These are phyloP conservation scores for Steinernema feltiae DNA, from an alignment of 1,140 invertebrate species.

Conservation along the genomic window DNA sequence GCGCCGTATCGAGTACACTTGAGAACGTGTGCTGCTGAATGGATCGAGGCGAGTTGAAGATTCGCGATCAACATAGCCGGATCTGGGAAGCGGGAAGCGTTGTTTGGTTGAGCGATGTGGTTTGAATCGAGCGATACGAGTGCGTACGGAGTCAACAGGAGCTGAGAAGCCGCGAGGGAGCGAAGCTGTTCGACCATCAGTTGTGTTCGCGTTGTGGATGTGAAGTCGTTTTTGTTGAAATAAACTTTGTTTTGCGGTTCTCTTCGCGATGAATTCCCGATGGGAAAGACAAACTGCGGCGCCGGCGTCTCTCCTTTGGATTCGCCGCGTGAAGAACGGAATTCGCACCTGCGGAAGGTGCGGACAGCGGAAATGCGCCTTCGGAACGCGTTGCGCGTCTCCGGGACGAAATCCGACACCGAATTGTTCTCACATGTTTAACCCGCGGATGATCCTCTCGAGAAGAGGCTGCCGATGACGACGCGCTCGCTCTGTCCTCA, in stretches of 20 bases:
- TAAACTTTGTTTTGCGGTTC: background rate
- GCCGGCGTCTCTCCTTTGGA: background rate
- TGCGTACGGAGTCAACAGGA: no score
- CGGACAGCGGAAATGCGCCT: background rate
- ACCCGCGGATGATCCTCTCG: background rate
- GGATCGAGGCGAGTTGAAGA: background rate
- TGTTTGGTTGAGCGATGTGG: no score
- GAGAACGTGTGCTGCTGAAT: background rate
- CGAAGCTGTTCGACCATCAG: background rate
- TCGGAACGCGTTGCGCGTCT: background rate
- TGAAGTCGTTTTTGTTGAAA: background rate
- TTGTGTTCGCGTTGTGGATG: background rate
- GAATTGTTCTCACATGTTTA: conserved; percentile 5
- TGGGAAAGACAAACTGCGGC: background rate
- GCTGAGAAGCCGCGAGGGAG: background rate
- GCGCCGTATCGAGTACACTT: conserved; percentile 8
- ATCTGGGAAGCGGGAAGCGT: background rate
- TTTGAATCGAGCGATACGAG: no score
- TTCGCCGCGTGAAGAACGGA: background rate
- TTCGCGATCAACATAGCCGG: background rate
- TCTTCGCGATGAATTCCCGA: background rate
- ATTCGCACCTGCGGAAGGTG: background rate
- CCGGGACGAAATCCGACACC: background rate
- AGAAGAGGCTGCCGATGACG: background rate
- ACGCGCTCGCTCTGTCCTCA: background rate